Conservation (phyloP, 2,113 vertebrate genomes). For the Brachyistius frenatus region DNA sequence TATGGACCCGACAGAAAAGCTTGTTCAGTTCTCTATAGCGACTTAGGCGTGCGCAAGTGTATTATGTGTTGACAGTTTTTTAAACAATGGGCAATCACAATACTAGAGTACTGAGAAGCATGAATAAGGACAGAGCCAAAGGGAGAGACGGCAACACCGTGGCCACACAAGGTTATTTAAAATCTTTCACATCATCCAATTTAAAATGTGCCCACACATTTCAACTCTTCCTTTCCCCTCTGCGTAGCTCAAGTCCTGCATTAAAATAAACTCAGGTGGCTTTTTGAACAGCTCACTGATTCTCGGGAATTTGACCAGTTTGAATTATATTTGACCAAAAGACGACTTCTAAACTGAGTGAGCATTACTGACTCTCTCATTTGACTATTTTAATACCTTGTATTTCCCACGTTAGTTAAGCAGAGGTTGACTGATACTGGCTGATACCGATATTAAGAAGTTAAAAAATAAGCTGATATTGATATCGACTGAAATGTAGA, state of each 20-base stretch:
- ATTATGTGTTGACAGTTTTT: conserved; percentile 54
- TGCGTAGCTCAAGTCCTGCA: background rate
- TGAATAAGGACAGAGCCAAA: conserved; percentile 17
- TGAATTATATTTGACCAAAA: background rate
- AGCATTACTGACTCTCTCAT: no score
- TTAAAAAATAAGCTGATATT: no score
- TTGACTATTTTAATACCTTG: no score
- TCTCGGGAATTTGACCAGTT: background rate
- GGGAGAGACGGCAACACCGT: conserved; percentile 28
- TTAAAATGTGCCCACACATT: conserved; percentile 39
- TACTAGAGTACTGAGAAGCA: conserved; percentile 25
- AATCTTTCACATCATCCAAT: conserved; percentile 47
- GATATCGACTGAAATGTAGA: no score
- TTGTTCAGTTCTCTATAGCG: background rate
- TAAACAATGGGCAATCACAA: conserved; percentile 44
- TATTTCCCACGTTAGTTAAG: no score
- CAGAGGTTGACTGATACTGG: no score
- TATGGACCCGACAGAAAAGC: background rate
- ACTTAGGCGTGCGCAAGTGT: conserved; percentile 20
- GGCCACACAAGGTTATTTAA: conserved; percentile 42
- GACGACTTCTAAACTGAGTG: no score
- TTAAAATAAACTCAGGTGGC: background rate
- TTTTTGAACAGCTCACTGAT: background rate
- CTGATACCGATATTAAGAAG: no score
- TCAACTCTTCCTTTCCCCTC: background rate